phyloP scores from a whole-genome alignment of 2,888 invertebrate species.

The Heliconius cydno region DNA sequence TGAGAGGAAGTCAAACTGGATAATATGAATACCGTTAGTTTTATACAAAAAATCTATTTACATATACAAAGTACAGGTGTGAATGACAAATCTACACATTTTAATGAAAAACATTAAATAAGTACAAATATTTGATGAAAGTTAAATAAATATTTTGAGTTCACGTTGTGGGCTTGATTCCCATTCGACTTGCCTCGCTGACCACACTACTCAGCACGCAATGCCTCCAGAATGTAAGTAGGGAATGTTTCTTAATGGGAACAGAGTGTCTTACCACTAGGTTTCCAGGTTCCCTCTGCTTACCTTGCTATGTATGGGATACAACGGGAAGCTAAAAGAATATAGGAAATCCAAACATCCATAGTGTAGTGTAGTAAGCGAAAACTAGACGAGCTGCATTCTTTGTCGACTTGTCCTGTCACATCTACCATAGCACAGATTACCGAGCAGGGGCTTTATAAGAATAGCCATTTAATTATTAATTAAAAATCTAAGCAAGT shows the following conservation, averaged over 20 bases:
- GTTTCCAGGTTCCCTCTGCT: no score
- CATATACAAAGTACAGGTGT: conserved; percentile 6
- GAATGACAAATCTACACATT: background rate
- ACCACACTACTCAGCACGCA: no score
- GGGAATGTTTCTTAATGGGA: no score
- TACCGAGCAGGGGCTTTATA: conserved; percentile 21
- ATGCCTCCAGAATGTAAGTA: no score
- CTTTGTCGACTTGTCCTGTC: conserved; percentile 46
- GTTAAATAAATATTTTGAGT: background rate
- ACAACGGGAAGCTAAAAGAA: no score
- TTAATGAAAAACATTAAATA: background rate
- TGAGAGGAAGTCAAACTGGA: conserved; percentile 26
- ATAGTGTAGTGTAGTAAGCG: conserved; percentile 9
- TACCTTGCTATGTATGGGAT: no score
- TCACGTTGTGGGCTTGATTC: background rate
- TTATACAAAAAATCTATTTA: conserved; percentile 11
- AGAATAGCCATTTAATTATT: background rate
- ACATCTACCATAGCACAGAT: conserved; percentile 32
- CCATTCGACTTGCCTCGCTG: no score
- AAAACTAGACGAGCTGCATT: conserved; percentile 53
- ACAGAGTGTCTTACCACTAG: no score
- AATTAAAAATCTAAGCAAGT: no score
- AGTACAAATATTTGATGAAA: background rate
- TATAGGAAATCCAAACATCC: conserved; percentile 11
- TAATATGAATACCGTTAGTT: conserved; percentile 13